Evolutionary conservation across 2,113 vertebrate genomes (phyloP), one percentile per base, ranked within the genome.

Genomic region (Poicephalus meyeri): DNA sequence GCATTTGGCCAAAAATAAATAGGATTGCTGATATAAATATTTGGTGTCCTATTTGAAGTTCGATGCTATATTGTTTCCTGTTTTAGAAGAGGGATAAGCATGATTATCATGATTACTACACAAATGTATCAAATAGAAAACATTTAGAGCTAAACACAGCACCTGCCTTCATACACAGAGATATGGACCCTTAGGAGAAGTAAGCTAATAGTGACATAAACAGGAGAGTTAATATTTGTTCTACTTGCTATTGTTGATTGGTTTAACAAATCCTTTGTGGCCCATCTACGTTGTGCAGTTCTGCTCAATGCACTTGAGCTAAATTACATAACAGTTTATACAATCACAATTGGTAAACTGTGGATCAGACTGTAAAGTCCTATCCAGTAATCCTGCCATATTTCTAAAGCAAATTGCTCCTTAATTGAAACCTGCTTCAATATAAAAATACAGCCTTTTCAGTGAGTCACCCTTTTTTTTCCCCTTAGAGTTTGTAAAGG

Each of bases 151-250:
- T 92, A 79, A 97, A 86, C 58, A 29, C 39, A 81, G 25, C 1
- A 4, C 91, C 96, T 96, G 86, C 95, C 69, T 96, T 96, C 95
- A 79, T 88, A 80, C 50, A 61, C 80, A 74, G 37, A 92, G 93
- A 94, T 95, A 97, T 73, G 85, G 76, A 96, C 92, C 97, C 97
- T 97, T 87, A 97, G 97, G 97, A 98, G 93, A 97, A 97, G 92
- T 93, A 96, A 96, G 87, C 53, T 97, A 96, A 96, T 84, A 77
- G 91, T 94, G 97, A 94, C 96, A 97, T 88, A 94, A 97, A 96
- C 89, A 83, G 49, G 71, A 86, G 93, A 94, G 92, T 95, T 97
- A 91, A 96, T 97, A 97, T 97, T 97, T 97, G 89, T 95, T 97
- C 89, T 97, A 39, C 74, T 68, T 89, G 87, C 18, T 74, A 88